Evolutionary conservation across 2,888 invertebrate species (phyloP).

Genomic region (Xestia c-nigrum): DNA sequence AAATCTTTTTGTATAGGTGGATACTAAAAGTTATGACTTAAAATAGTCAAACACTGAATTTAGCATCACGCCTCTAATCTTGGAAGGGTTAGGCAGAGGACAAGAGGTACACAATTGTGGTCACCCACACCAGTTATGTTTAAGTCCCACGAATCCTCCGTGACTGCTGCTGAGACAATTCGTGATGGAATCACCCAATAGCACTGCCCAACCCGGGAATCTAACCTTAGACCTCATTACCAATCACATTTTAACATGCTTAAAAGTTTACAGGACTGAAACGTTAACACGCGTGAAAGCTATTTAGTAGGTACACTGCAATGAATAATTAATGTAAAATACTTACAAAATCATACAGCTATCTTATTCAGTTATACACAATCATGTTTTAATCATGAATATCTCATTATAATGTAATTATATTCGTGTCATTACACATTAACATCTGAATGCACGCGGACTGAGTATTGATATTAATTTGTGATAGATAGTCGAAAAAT

Average conservation of each 20-base stretch:
- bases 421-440: constrained; percentile 63
- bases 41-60: too few species aligned
- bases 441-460: constrained; percentile 47
- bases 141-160: too few species aligned
- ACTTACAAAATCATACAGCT: constrained; percentile 31
- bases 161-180: too few species aligned
- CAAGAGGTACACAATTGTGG: too few species aligned
- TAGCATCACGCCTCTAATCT: too few species aligned
- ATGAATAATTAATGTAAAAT: constrained; percentile 37
- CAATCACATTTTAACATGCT: neutral
- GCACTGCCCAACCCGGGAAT: too few species aligned
- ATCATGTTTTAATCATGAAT: constrained; percentile 51
- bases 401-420: constrained; percentile 61
- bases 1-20: too few species aligned
- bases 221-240: too few species aligned
- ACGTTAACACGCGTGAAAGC: neutral
- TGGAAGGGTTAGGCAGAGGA: too few species aligned
- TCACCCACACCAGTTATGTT: too few species aligned
- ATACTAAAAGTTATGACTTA: too few species aligned
- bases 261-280: neutral
- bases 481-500: constrained; percentile 36
- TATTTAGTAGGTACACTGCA: neutral
- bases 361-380: constrained; percentile 37
- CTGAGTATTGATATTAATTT: constrained; percentile 57
- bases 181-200: too few species aligned